These are phyloP conservation scores for Ommatoiulus sabulosus DNA, from an alignment of 2,888 invertebrate species.

Conservation along the genomic window DNA sequence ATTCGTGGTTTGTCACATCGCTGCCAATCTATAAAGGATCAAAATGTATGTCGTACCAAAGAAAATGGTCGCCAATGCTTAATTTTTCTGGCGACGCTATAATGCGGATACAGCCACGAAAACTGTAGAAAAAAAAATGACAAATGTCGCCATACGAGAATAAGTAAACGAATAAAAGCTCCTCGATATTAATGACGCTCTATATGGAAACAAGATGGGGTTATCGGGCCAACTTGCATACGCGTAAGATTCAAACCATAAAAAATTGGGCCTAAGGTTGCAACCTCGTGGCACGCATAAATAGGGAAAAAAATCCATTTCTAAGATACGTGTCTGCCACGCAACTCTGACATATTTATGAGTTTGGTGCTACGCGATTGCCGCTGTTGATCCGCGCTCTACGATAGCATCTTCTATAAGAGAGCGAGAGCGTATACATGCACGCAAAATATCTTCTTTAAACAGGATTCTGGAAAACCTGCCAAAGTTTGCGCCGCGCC, in stretches of 20 bases:
- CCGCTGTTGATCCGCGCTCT: neutral
- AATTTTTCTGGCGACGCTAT: neutral
- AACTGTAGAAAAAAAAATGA: neutral
- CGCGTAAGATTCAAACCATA: neutral
- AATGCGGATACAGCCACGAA: neutral
- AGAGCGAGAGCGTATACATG: neutral
- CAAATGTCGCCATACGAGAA: neutral
- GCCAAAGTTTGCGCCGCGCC: neutral
- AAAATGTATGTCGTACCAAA: neutral
- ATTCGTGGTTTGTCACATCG: conserved; percentile 9
- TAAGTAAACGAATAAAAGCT: conserved; percentile 10
- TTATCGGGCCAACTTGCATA: neutral
- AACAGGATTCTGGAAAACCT: neutral
- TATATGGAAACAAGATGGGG: neutral
- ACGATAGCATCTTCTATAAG: neutral
- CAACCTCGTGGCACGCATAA: conserved; percentile 15
- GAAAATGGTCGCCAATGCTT: neutral
- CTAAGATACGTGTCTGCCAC: neutral
- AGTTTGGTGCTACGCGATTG: conserved; percentile 3
- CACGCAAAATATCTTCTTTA: conserved; percentile 20
- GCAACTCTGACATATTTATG: neutral
- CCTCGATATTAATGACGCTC: conserved; percentile 20
- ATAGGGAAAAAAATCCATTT: neutral
- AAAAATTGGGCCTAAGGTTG: conserved; percentile 6
- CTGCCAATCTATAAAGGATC: conserved; percentile 34